Conservation (phyloP, 2,113 vertebrate genomes). For the Nestor notabilis region DNA sequence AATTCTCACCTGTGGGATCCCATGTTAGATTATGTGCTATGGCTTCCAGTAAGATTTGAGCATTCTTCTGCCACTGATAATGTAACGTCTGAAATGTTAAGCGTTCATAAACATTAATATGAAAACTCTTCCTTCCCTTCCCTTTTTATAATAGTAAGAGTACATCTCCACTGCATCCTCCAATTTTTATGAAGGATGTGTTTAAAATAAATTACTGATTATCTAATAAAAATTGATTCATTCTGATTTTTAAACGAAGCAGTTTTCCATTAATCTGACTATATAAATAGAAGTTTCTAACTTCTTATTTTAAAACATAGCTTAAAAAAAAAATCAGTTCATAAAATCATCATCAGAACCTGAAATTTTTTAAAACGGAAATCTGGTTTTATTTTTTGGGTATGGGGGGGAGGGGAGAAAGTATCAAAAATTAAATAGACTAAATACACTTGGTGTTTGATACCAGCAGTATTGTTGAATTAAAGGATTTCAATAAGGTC, state of each 20-base stretch:
- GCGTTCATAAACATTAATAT: not conserved
- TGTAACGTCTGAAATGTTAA: slow-evolving; percentile 78
- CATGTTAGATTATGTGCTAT: slow-evolving; percentile 89
- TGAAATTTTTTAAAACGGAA: not conserved
- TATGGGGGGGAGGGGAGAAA: too few relatives aligned
- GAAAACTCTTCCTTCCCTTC: not conserved
- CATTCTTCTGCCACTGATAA: slow-evolving; percentile 95
- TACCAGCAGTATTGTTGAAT: not conserved
- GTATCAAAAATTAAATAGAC: not conserved
- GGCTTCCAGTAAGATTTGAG: slow-evolving; percentile 88
- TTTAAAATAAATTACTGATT: not conserved
- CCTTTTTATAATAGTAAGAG: not conserved
- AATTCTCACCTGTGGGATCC: slow-evolving; percentile 88
- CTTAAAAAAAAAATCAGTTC: not conserved
- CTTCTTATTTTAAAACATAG: not conserved
- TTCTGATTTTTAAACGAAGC: not conserved
- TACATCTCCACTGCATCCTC: not conserved
- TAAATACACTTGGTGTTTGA: not conserved
- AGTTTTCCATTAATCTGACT: not conserved
- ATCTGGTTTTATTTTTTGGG: not conserved
- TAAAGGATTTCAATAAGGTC: not conserved
- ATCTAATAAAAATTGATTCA: not conserved
- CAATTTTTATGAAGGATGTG: not conserved
- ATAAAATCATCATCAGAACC: not conserved
- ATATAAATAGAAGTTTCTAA: not conserved